Base-by-base conservation (phyloP, 2,113 vertebrate species). In the Scalopus aquaticus region DNA sequence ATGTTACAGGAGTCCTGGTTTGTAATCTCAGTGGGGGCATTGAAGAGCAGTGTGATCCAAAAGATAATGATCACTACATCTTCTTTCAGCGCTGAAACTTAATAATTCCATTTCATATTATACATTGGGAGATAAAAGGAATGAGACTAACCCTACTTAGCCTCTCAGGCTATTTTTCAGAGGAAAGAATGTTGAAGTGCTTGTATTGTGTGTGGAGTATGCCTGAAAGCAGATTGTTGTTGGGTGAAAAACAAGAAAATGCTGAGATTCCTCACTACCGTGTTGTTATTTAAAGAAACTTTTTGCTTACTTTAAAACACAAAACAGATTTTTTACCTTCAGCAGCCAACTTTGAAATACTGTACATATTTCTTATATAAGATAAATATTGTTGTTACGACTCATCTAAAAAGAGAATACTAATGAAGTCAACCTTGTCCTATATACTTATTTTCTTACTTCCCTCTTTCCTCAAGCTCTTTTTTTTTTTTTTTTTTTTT, bases 281-380 rank as follows among this genome's bases (percentile, higher is more conserved):
- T 49, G 24, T 19, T 95, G 54, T 64, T 95, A 92, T 95, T 81
- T 81, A 81, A 96, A 95, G 78, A 35, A 42, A 92, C 35, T 88
- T 92, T 56, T 84, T 93, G 69, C 79, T 96, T 89, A 73, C 28
- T 97, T 95, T 54, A 85, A 95, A 92, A 92, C 2, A 24, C 24
- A 73, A 90, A 90, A 67, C 65, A 90, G 92, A 83, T 37, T 72
- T 90, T 79, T 93, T 58, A 90, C 56, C 32, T 84, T 73, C n/a
- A 82, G 30, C 26, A 85, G 85, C 80, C 84, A 96, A 85, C 65
- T 92, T 81, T 67, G 30, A 95, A 93, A 92, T 88, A 78, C 35
- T 90, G 28, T 78, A 88, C 67, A 74, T 91, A 69, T 85, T 95
- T 95, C 37, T 39, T 69, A 49, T 58, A 74, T 92, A 73, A 90